Conservation (phyloP, 2,888 invertebrate species). For the Mycogona germanica region DNA sequence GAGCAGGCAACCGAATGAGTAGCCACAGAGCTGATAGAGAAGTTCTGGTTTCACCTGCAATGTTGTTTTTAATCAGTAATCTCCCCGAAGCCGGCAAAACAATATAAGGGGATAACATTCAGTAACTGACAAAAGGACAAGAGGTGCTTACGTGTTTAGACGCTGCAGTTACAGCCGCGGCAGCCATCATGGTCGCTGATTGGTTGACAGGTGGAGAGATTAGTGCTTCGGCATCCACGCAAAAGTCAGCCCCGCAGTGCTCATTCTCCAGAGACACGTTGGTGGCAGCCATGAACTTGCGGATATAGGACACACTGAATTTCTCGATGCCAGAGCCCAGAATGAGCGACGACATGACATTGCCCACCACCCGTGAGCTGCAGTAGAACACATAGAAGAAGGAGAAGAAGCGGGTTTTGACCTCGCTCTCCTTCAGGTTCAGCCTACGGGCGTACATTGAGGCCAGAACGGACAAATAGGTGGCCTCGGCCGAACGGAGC, state of each 20-base stretch:
- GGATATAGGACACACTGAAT: slow-evolving; percentile 1
- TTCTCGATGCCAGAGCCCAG: slow-evolving; percentile 9
- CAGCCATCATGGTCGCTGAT: too few relatives aligned
- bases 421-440: slow-evolving; percentile 54
- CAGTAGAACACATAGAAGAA: slow-evolving; percentile 98
- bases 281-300: background rate
- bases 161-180: too few relatives aligned
- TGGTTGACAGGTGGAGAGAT: too few relatives aligned
- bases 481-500: slow-evolving; percentile 96
- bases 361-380: slow-evolving; percentile 94
- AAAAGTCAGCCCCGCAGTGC: slow-evolving; percentile 8
- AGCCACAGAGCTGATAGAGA: slow-evolving; percentile 11
- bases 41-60: too few relatives aligned
- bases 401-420: slow-evolving; percentile 93
- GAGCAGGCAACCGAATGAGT: slow-evolving; percentile 12
- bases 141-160: background rate
- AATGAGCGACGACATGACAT: slow-evolving; percentile 58
- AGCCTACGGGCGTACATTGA: slow-evolving; percentile 32
- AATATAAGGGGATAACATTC: too few relatives aligned
- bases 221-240: too few relatives aligned
- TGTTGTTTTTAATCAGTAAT: too few relatives aligned
- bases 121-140: background rate
- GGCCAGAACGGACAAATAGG: slow-evolving; percentile 64
- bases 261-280: background rate
- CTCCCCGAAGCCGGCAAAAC: background rate